Conservation (phyloP, 1,140 invertebrate species). For the Sipha flava region DNA sequence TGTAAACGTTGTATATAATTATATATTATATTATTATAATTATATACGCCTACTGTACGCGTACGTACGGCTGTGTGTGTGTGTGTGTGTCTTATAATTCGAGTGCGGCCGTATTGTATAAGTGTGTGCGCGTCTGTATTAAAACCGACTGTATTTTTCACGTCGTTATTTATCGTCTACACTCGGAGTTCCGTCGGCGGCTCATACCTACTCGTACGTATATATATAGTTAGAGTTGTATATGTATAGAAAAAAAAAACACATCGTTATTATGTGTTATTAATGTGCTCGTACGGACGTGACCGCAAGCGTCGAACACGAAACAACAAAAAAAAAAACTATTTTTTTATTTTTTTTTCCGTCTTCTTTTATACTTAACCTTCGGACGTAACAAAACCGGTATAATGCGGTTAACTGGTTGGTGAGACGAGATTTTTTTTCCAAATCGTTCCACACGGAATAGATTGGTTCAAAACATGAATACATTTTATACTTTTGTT, state of each 20-base stretch:
- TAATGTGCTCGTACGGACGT: not conserved
- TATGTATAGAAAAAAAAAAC: not conserved
- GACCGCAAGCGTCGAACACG: constrained; percentile 1
- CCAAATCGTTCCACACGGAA: constrained; percentile 2
- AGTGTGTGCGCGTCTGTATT: not conserved
- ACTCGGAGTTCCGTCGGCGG: not conserved
- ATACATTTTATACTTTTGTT: constrained; percentile 12
- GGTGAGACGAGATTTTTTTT: constrained; percentile 27
- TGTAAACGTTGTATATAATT: no score
- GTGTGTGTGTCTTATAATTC: not conserved
- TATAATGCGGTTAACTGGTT: constrained; percentile 30
- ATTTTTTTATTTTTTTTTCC: not conserved
- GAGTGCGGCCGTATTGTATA: no score
- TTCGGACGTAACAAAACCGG: constrained; percentile 19
- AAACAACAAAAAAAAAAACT: not conserved
- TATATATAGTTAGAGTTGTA: not conserved
- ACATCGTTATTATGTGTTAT: not conserved
- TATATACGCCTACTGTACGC: not conserved
- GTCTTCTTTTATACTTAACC: not conserved
- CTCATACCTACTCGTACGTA: not conserved
- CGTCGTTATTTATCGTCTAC: not conserved
- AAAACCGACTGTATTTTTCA: not conserved
- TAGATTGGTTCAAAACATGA: not conserved
- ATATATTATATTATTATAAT: no score
- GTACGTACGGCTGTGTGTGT: no score